A percentile compares a stretch with the other conserved stretches of the same genome.
These are phyloP conservation scores for Otolemur crassicaudatus DNA, from an alignment of 2,797 vertebrate genomes.

Conservation along the genomic window DNA sequence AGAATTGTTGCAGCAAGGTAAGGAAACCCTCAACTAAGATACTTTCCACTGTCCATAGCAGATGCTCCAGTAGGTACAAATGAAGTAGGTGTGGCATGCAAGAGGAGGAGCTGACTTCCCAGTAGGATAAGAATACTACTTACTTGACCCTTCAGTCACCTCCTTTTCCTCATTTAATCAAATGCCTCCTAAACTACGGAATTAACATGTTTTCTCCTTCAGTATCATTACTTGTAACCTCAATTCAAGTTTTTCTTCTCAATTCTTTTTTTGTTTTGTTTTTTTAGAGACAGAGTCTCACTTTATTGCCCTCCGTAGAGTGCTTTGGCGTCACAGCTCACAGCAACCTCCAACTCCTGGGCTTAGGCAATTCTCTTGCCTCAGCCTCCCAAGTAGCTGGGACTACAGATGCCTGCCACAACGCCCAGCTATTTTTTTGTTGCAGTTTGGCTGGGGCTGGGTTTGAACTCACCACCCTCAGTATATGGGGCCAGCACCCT, in stretches of 20 bases:
- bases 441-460: too few species aligned
- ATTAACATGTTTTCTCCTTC: background rate
- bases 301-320: too few species aligned
- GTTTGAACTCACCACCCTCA: too few species aligned
- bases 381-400: too few species aligned
- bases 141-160: background rate
- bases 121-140: background rate
- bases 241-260: constrained; percentile 29
- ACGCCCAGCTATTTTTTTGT: too few species aligned
- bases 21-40: background rate
- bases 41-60: background rate
- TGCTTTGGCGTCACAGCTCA: too few species aligned
- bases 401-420: too few species aligned
- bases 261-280: background rate
- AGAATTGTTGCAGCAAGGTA: background rate
- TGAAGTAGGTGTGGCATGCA: background rate
- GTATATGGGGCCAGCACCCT: too few species aligned
- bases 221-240: background rate
- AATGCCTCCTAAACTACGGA: background rate
- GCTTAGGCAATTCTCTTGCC: too few species aligned
- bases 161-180: background rate
- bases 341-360: too few species aligned
- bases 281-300: too few species aligned
- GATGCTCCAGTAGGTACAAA: background rate
- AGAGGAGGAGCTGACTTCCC: background rate